Conservation (phyloP, 2,113 vertebrate genomes). For the Dryoscopus gambensis region DNA sequence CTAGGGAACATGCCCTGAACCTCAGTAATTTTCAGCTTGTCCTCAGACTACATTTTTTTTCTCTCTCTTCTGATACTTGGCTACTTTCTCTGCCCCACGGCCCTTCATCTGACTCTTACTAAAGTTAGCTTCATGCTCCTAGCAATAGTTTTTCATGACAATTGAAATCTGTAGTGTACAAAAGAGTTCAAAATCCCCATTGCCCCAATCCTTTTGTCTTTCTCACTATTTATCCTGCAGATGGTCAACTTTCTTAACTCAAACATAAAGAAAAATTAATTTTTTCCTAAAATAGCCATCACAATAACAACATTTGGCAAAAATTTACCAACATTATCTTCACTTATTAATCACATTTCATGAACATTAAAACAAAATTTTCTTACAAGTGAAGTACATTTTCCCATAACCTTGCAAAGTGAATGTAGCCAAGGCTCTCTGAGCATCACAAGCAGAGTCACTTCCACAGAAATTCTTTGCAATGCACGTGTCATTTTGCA, state of each 20-base stretch:
- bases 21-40: neutral
- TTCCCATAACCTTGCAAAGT: neutral
- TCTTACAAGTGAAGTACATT: neutral
- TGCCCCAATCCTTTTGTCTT: neutral
- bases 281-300: neutral
- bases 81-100: neutral
- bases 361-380: neutral
- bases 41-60: neutral
- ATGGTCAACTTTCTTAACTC: neutral
- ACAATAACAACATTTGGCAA: neutral
- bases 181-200: neutral
- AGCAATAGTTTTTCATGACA: neutral
- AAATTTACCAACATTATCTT: neutral
- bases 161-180: neutral
- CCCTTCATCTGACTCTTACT: neutral
- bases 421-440: neutral
- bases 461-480: neutral
- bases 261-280: neutral
- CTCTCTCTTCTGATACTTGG: neutral
- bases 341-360: neutral
- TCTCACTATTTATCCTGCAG: neutral
- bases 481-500: neutral
- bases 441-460: neutral
- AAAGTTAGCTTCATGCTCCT: neutral
- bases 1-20: neutral